phyloP scores from a whole-genome alignment of 2,888 invertebrate genomes.

The Thymelicus lineola region DNA sequence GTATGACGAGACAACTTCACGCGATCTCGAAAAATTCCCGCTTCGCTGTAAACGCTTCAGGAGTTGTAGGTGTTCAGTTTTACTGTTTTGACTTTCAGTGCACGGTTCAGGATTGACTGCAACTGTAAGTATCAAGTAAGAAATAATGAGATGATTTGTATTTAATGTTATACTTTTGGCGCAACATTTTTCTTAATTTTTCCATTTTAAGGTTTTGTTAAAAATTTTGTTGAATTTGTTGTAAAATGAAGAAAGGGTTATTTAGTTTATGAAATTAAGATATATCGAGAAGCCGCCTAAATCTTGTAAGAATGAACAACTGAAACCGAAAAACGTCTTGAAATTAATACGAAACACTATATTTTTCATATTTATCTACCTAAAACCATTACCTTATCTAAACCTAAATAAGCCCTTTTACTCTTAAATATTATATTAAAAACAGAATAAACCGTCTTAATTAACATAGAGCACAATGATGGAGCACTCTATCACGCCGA shows the following conservation, averaged over 20 bases:
- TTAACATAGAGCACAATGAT: conserved; percentile 9
- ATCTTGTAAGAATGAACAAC: too few species aligned
- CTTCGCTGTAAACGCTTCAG: conserved; percentile 1
- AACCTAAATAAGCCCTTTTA: not conserved
- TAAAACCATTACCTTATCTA: not conserved
- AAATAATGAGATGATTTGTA: too few species aligned
- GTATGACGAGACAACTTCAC: conserved; percentile 4
- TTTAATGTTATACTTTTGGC: too few species aligned
- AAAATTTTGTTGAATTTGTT: too few species aligned
- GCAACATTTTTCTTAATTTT: too few species aligned
- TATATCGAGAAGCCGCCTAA: too few species aligned
- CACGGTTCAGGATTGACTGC: conserved; percentile 14
- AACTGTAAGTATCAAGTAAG: conserved; percentile 25
- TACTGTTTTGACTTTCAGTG: conserved; percentile 24
- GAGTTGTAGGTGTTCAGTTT: conserved; percentile 22
- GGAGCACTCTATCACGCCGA: conserved; percentile 22
- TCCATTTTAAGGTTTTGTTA: too few species aligned
- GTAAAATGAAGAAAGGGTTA: too few species aligned
- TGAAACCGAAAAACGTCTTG: not conserved
- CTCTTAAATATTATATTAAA: not conserved
- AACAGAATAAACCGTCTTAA: not conserved
- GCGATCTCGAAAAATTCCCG: conserved; percentile 29
- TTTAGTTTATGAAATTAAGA: too few species aligned
- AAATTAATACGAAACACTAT: not conserved
- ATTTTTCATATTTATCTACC: not conserved